Percentiles rank a stretch among this genome's conserved stretches.
phyloP scores from a whole-genome alignment of 2,113 vertebrate genomes.

The Coptodon rendalli region DNA sequence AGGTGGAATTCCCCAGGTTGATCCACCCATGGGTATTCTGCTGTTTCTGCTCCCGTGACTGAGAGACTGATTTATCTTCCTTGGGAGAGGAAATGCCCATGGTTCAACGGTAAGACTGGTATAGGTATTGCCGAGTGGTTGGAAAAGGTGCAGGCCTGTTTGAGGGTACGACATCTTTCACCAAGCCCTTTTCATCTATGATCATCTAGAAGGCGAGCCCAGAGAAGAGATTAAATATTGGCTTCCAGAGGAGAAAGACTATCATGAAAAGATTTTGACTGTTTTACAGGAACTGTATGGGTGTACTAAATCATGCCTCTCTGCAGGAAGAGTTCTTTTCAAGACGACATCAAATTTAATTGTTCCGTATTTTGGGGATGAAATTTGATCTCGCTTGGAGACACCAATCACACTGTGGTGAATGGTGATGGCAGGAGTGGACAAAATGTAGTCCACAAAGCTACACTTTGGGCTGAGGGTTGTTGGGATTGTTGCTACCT shows the following conservation, averaged over 20 bases:
- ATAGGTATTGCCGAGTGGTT: rapidly evolving
- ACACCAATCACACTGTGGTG: not conserved
- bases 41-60: not conserved
- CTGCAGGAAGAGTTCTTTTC: not conserved
- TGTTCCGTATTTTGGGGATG: not conserved
- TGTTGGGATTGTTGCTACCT: not conserved
- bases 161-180: not conserved
- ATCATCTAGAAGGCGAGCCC: not conserved
- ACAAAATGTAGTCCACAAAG: not conserved
- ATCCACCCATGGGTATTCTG: not conserved
- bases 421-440: not conserved
- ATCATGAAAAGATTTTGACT: not conserved
- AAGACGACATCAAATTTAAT: not conserved
- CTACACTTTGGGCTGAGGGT: not conserved
- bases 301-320: not conserved
- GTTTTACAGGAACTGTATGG: not conserved
- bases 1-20: not conserved
- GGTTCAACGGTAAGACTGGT: not conserved
- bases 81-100: not conserved
- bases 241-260: not conserved
- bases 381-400: not conserved
- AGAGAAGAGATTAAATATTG: not conserved
- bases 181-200: not conserved
- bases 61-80: not conserved
- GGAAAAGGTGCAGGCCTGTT: not conserved